phyloP scores from a whole-genome alignment of 1,140 invertebrate genomes.

The Brachionus paranguensis region DNA sequence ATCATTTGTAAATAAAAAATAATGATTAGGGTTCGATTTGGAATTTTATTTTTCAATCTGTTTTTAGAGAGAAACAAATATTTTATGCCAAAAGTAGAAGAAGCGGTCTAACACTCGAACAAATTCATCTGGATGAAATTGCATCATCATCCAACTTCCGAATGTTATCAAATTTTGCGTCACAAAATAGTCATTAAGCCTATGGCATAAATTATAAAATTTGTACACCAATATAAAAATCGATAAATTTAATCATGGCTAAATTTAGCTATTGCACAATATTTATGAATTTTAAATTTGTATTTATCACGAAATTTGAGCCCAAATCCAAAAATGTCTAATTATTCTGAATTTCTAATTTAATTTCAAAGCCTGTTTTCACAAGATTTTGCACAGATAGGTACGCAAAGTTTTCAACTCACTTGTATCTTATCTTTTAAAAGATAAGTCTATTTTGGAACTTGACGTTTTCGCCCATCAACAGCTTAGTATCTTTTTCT shows the following conservation, averaged over 20 bases:
- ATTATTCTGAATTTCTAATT: background rate
- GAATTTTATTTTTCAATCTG: conserved; percentile 3
- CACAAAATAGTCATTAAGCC: background rate
- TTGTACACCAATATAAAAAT: conserved; percentile 5
- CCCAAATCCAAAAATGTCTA: background rate
- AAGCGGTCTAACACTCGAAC: background rate
- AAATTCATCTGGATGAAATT: background rate
- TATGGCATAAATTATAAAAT: background rate
- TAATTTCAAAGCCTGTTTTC: background rate
- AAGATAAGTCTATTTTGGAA: background rate
- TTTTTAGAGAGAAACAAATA: background rate
- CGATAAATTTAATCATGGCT: conserved; percentile 11
- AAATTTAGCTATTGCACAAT: conserved; percentile 5
- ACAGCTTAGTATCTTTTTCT: background rate
- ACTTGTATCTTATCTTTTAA: background rate
- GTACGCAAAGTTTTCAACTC: too few relatives aligned
- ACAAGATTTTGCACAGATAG: too few relatives aligned
- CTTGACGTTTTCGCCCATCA: background rate
- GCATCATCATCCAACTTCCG: background rate
- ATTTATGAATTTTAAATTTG: background rate
- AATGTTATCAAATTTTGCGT: background rate
- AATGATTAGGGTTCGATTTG: background rate
- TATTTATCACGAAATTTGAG: background rate
- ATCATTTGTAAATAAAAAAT: conserved; percentile 26
- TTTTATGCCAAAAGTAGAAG: background rate